Evolutionary conservation across 2,888 invertebrate species (phyloP), one percentile per base, ranked within the genome.

Genomic region (Oxycera nigricornis): DNA sequence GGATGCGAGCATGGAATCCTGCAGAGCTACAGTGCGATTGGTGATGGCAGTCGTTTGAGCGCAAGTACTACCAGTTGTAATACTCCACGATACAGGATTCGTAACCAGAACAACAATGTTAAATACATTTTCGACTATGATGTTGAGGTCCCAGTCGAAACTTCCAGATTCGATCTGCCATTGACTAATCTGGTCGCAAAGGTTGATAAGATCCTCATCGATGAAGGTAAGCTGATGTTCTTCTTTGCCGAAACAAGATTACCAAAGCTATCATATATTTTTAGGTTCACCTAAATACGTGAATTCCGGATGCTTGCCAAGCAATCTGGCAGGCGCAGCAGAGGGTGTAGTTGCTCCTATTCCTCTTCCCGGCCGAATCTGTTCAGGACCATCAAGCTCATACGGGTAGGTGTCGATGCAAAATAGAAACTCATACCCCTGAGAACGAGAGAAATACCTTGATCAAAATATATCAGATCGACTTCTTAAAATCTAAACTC

Each of bases 51-150:
- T 9, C 28, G 67, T 17, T 28, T 46, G 14, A 46, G 17, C 14
- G 3, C 46, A 7, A 35, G 62, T n/a, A 11, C 30, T 3, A n/a
- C 7, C 14, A 50, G 30, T 28, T 68, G 67, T 17, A 46, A 50
- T 26, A 17, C 22, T 22, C 46, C 67, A 2, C 46, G 46, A 20
- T 68, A 22, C 50, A 24, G 50, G 28, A 50, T 68, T 7, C 9
- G 67, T 4, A 24, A 11, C 14, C 35, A 17, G 28, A 41, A 68
- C n/a, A 11, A 17, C 17, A 46, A 41, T 28, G 50, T 68, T 14
- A 68, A 68, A 50, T 68, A 68, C 26, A 50, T 68, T 14, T 68
- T 50, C n/a, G 67, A 68, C 24, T 68, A 68, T 17, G 50, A 68
- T 3, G 28, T 68, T 46, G 67, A 68, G 24, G 50, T 68, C 28